Evolutionary conservation across 92 coral and sea anemone species (phyloP), one percentile per base, ranked within the genome.

Genomic region (Phenganax marumi): DNA sequence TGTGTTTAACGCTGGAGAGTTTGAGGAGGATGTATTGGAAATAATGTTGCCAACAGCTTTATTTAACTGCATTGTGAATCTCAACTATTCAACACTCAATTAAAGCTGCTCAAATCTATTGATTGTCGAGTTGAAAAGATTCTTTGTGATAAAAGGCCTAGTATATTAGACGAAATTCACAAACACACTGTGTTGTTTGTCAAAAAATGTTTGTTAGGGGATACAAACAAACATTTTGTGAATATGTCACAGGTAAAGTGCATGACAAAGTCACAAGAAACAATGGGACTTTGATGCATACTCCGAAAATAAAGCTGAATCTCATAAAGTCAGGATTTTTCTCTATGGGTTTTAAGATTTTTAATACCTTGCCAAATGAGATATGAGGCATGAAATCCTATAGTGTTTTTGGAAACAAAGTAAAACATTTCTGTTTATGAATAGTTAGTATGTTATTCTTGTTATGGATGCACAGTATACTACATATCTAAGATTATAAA

Each of bases 191-290:
- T 62, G 69, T 12, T 62, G 7, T 2, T 12, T 62, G 69, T 62
- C 39, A 62, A 62, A 62, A 62, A 22, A 62, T 62, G 69, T 62
- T 18, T 62, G 69, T 62, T 62, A 62, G 69, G 69, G 39, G 69
- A 62, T 6, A 62, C 69, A 3, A 3, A 12, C 12, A 43, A 62
- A 22, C 7, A 62, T 62, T 62, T 62, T 22, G 69, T 43, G 69
- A 62, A 7, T 62, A 62, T 43, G 19, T 62, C 12, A 62, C 19
- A 3, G 33, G 19, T 4, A 62, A 18, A 22, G 25, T 62, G 69
- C 69, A 62, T 12, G 69, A 12, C 8, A 62, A 62, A 62, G 69
- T 13, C 26, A 62, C 69, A 43, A 62, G 69, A 43, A 62, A 62
- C 17, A 18, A 62, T 62, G 69, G 19, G 19, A 62, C 69, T 62